Conservation (phyloP, 2,888 invertebrate species). For the Formica aserva region DNA sequence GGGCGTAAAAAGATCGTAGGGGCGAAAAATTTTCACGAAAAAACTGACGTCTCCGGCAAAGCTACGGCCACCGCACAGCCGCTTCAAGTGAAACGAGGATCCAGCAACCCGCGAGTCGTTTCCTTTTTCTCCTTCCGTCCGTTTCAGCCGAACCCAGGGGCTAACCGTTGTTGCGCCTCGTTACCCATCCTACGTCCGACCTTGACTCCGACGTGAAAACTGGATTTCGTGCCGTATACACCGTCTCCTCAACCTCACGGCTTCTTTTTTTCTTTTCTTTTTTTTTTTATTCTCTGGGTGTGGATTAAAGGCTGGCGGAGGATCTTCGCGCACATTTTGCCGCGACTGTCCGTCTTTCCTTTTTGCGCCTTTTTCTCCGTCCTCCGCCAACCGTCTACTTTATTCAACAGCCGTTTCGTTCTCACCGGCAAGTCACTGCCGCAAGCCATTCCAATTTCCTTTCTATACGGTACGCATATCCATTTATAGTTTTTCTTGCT, state of each 20-base stretch:
- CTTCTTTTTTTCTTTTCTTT: slow-evolving; percentile 18
- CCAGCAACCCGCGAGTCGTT: slow-evolving; percentile 60
- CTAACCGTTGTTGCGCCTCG: slow-evolving; percentile 76
- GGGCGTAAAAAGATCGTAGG: slow-evolving; percentile 67
- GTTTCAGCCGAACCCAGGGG: slow-evolving; percentile 63
- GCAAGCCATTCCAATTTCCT: slow-evolving; percentile 78
- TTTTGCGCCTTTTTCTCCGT: slow-evolving; percentile 36
- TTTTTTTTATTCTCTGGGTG: slow-evolving; percentile 40
- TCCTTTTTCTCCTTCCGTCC: slow-evolving; percentile 68
- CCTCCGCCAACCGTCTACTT: slow-evolving; percentile 33
- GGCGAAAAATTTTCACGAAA: slow-evolving; percentile 71
- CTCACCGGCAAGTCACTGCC: slow-evolving; percentile 63
- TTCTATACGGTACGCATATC: slow-evolving; percentile 63
- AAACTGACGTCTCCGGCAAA: slow-evolving; percentile 58
- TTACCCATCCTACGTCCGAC: slow-evolving; percentile 75
- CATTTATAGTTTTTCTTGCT: slow-evolving; percentile 57
- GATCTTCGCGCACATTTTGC: slow-evolving; percentile 66
- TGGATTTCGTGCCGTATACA: slow-evolving; percentile 72
- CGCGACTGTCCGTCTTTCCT: slow-evolving; percentile 56
- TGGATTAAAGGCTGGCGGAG: slow-evolving; percentile 69
- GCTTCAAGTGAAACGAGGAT: slow-evolving; percentile 50
- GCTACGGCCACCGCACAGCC: slow-evolving; percentile 33
- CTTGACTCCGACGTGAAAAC: slow-evolving; percentile 73
- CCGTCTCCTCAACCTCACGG: slow-evolving; percentile 52
- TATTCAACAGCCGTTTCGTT: slow-evolving; percentile 67